Evolutionary conservation across 2,888 invertebrate species (phyloP).

Genomic region (Smittia aterrima): DNA sequence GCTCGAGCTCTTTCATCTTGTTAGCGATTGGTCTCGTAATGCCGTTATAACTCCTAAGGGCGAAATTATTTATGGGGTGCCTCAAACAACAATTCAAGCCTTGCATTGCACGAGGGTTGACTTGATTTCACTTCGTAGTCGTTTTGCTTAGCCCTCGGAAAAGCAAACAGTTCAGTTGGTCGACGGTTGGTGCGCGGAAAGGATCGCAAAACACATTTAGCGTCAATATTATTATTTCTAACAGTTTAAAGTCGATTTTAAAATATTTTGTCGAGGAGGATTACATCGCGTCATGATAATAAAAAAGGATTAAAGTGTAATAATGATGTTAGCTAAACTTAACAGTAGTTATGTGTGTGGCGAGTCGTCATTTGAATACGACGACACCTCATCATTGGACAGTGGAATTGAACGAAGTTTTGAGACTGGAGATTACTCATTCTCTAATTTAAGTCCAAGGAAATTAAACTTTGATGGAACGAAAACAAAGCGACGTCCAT

Average conservation of each 20-base stretch:
- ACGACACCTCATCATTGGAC: slow-evolving; percentile 66
- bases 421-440: slow-evolving; percentile 49
- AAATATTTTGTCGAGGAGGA: slow-evolving; percentile 37
- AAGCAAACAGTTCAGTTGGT: slow-evolving; percentile 39
- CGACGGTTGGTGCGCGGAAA: slow-evolving; percentile 27
- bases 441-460: slow-evolving; percentile 44
- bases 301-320: slow-evolving; percentile 35
- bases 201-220: slow-evolving; percentile 12
- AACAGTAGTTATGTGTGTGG: slow-evolving; percentile 46
- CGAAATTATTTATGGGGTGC: slow-evolving; percentile 41
- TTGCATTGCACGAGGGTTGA: slow-evolving; percentile 32
- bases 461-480: slow-evolving; percentile 50
- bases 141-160: slow-evolving; percentile 10
- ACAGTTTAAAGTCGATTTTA: slow-evolving; percentile 30
- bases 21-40: slow-evolving; percentile 41
- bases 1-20: slow-evolving; percentile 26
- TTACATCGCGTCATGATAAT: slow-evolving; percentile 15
- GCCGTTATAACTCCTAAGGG: slow-evolving; percentile 34
- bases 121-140: slow-evolving; percentile 34
- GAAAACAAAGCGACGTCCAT: slow-evolving; percentile 11
- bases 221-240: slow-evolving; percentile 18
- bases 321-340: slow-evolving; percentile 20
- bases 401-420: slow-evolving; percentile 75
- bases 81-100: slow-evolving; percentile 25
- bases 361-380: slow-evolving; percentile 49